A percentile compares a stretch with the other conserved stretches of the same genome.
These are phyloP conservation scores for Sarcophaga bullata DNA, from an alignment of 1,140 invertebrate species.

Conservation along the genomic window DNA sequence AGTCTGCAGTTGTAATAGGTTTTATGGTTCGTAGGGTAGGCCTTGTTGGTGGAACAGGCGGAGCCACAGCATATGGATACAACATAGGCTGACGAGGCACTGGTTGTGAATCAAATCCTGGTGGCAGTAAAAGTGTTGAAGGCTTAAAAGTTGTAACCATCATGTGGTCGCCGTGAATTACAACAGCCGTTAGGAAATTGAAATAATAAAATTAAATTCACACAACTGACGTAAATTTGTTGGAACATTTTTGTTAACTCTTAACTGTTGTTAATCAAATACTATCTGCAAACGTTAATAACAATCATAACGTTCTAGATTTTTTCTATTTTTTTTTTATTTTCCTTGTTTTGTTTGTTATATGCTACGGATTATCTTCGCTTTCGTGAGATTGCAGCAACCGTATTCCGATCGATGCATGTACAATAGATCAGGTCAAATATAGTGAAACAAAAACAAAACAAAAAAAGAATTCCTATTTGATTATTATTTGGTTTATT, in stretches of 20 bases:
- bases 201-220: not conserved
- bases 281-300: not conserved
- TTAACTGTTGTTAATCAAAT: not conserved
- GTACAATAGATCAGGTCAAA: not conserved
- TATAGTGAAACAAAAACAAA: no score
- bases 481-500: no score
- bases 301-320: constrained; percentile 1
- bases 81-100: constrained; percentile 41
- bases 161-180: not conserved
- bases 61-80: constrained; percentile 42
- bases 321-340: not conserved
- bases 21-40: not conserved
- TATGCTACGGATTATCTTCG: no score
- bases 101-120: constrained; percentile 41
- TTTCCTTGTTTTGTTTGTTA: not conserved
- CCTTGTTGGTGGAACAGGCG: not conserved
- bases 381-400: no score
- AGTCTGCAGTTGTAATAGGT: constrained; percentile 13
- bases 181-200: not conserved
- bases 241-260: not conserved
- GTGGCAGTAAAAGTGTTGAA: constrained; percentile 29
- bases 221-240: not conserved
- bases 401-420: no score
- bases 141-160: not conserved
- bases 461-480: no score